A percentile compares a stretch with the other conserved stretches of the same genome.
These are phyloP conservation scores for Pituophis catenifer DNA, from an alignment of 2,113 vertebrate genomes.

Conservation along the genomic window DNA sequence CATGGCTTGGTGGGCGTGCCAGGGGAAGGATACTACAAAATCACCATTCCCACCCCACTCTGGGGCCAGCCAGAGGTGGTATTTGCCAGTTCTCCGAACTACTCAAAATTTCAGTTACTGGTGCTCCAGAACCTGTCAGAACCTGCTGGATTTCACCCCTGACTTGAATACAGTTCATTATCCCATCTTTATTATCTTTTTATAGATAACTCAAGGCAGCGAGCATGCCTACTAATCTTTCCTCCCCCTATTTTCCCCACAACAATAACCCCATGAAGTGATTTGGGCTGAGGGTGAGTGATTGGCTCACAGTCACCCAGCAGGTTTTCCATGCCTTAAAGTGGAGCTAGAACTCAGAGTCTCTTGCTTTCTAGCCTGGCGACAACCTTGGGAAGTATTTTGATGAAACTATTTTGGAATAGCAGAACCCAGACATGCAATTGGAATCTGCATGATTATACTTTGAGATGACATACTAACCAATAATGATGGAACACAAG, in stretches of 20 bases:
- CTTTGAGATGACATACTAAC: constrained; percentile 3
- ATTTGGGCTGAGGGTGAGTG: background rate
- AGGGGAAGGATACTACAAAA: too few relatives aligned
- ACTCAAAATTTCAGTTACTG: too few relatives aligned
- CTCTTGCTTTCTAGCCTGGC: background rate
- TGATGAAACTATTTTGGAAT: background rate
- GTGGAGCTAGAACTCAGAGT: background rate
- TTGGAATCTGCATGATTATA: background rate
- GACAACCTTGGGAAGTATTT: background rate
- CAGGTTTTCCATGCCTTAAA: background rate
- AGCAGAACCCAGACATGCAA: background rate
- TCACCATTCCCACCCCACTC: too few relatives aligned
- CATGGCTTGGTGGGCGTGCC: too few relatives aligned
- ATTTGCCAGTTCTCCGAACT: too few relatives aligned
- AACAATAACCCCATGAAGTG: background rate
- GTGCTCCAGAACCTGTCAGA: too few relatives aligned
- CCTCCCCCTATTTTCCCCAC: background rate
- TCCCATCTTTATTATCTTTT: background rate
- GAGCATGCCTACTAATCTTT: background rate
- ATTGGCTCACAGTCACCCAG: background rate
- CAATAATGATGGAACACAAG: background rate
- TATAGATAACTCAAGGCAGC: background rate
- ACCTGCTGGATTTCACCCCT: too few relatives aligned
- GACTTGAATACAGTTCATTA: background rate
- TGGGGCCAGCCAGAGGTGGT: too few relatives aligned